Base-by-base conservation (phyloP, 2,797 vertebrate genomes). In the Rhadinocentrus ornatus region DNA sequence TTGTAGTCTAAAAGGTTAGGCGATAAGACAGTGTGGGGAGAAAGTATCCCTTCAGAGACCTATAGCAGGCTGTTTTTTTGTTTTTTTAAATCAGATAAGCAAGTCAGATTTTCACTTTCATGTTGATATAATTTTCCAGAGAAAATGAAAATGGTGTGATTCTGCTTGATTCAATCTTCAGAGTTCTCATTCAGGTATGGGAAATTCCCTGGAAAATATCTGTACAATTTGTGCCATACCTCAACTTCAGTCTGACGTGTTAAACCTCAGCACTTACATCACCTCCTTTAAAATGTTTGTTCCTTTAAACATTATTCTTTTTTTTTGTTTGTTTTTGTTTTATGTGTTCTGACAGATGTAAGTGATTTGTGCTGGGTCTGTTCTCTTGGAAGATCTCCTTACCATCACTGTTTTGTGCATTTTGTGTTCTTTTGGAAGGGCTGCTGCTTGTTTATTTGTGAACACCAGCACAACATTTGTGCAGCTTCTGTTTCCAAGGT, bases 21-120 rank as follows among this genome's bases (percentile, higher is more conserved):
- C 70, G 80, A 87, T 78, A 71, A 80, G 62, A 15, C 39, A 9
- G 6, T 48, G 20, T 44, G n/a, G 46, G 46, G n/a, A 10, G n/a
- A 1, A 22, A 22, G 46, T 0, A 10, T 22, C 9, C 7, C 20
- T n/a, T 22, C 2, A 20, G 4, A 16, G 6, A 44, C 41, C 16
- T 18, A 44, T 7, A 44, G n/a, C 55, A n/a, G 12, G 52, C 0
- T 0, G 31, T 32, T 32, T 32, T 32, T 32, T n/a, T 8, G 0
- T 54, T 3, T 46, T 59, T 66, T 57, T 24, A 18, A 5, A 55
- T 26, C 6, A 63, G 53, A 73, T 69, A 44, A 52, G 20, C 16
- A 26, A 20, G 31, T 75, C 52, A 5, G 1, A 22, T 29, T 62
- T 26, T 0, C 0, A 48, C 46, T 22, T 48, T 22, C n/a, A 20